Evolutionary conservation across 2,113 vertebrate genomes (phyloP), one percentile per base, ranked within the genome.

Genomic region (Variabilichromis moorii): DNA sequence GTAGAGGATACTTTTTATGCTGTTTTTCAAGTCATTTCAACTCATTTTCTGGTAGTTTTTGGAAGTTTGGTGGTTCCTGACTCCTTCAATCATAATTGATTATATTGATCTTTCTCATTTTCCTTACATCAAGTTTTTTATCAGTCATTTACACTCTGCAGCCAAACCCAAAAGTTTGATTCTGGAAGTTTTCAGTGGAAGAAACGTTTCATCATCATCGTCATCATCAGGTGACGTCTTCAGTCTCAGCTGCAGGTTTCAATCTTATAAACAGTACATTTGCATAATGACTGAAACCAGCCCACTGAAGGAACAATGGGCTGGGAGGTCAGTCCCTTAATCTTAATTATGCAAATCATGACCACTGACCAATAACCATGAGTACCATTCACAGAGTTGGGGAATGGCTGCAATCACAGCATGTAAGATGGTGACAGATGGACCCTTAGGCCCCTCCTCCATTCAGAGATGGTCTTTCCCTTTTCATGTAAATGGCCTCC

Each of bases 221-320:
- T 51, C n/a, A 55, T 57, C 54, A 54, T 21, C 54, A 2, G 12
- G 54, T 28, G 24, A 0, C 54, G 0, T 57, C 54, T 57, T 57
- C 24, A 3, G 24, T 57, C 24, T 57, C 54, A 59, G 24, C 7
- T 59, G 54, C 54, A 57, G 54, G 54, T 0, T 57, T 16, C 24
- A 59, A 1, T 2, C 55, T 59, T 6, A 31, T 54, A 7, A 24
- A 54, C 53, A 24, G 21, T 0, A 24, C 6, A 24, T 21, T 0
- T 54, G n/a, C 19, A 53, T 0, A 53, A 21, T 21, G 51, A 11
- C 51, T 53, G 51, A 53, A 2, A 51, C 17, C 7, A 47, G 12
- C 24, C 24, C 31, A 33, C 31, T 33, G 31, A 33, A 33, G 31
- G 31, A 33, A 33, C 31, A 0, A 7, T 1, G 31, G 7, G 31